Percentiles rank a stretch among this genome's conserved stretches.
Evolutionary conservation across 2,888 invertebrate genomes (phyloP).

Genomic region (Margaritifera margaritifera): DNA sequence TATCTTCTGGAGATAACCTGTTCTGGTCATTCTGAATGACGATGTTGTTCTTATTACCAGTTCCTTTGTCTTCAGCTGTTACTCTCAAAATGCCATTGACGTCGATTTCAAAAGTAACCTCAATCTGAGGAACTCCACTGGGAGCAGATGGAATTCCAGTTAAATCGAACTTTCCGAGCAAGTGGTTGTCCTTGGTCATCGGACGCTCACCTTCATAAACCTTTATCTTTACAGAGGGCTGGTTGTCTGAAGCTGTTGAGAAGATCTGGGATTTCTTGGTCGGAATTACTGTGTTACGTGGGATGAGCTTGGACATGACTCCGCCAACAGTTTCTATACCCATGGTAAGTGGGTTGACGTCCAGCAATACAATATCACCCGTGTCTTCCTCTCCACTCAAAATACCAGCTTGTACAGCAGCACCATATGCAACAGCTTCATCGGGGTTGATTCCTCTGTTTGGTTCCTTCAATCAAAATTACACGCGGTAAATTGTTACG

Average conservation of each 20-base stretch:
- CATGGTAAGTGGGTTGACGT: constrained; percentile 98
- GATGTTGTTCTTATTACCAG: constrained; percentile 98
- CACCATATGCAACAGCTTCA: constrained; percentile 98
- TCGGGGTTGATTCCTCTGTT: constrained; percentile 98
- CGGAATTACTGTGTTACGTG: constrained; percentile 97
- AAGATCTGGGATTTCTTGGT: constrained; percentile 99
- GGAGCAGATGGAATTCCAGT: constrained; percentile 92
- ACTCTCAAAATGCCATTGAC: constrained; percentile 76
- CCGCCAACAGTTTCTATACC: constrained; percentile 99
- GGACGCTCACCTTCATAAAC: constrained; percentile 98
- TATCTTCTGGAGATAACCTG: constrained; percentile 96
- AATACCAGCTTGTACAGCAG: constrained; percentile 99
- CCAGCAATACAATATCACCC: constrained; percentile 89
- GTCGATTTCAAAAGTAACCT: constrained; percentile 75
- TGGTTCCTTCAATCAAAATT: constrained; percentile 82
- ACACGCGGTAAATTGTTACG: not conserved
- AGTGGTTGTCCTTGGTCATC: constrained; percentile 99
- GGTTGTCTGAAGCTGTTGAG: constrained; percentile 98
- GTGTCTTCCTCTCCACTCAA: constrained; percentile 97
- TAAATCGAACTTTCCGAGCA: constrained; percentile 97
- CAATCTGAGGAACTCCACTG: constrained; percentile 74
- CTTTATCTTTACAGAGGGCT: constrained; percentile 98
- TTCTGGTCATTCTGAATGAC: constrained; percentile 99
- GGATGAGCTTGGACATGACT: constrained; percentile 99
- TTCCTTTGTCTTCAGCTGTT: constrained; percentile 98